Conservation (phyloP, 2,113 vertebrate species). For the Herpetotheres cachinnans region DNA sequence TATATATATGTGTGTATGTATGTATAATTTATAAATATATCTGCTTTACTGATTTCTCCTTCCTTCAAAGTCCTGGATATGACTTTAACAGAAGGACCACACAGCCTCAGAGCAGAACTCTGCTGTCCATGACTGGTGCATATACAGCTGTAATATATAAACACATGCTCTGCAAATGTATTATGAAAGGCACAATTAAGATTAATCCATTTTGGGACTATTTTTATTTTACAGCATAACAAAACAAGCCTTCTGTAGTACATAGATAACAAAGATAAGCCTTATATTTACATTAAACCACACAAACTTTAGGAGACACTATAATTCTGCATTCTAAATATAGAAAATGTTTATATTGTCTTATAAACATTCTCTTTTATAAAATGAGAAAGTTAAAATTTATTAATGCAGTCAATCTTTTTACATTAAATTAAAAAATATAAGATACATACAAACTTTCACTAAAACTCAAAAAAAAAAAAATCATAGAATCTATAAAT, state of each 20-base stretch:
- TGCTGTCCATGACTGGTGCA: neutral
- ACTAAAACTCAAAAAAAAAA: neutral
- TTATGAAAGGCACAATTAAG: neutral
- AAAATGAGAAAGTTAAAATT: neutral
- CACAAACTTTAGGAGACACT: neutral
- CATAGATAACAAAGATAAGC: neutral
- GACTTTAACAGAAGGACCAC: neutral
- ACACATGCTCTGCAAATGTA: rapidly evolving
- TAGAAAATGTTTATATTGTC: neutral
- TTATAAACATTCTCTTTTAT: neutral
- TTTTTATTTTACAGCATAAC: neutral
- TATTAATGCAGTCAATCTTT: neutral
- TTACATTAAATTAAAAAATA: neutral
- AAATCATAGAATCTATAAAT: neutral
- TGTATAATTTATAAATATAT: neutral
- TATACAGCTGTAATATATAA: neutral
- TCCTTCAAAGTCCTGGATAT: neutral
- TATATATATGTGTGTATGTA: neutral
- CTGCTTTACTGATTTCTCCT: neutral
- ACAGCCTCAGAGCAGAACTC: neutral
- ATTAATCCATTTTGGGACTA: neutral
- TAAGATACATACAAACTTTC: neutral
- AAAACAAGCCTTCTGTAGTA: neutral
- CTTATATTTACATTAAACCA: neutral
- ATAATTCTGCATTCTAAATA: neutral